These are phyloP conservation scores for Coleophora flavipennella DNA, from an alignment of 2,888 invertebrate species.

Conservation along the genomic window DNA sequence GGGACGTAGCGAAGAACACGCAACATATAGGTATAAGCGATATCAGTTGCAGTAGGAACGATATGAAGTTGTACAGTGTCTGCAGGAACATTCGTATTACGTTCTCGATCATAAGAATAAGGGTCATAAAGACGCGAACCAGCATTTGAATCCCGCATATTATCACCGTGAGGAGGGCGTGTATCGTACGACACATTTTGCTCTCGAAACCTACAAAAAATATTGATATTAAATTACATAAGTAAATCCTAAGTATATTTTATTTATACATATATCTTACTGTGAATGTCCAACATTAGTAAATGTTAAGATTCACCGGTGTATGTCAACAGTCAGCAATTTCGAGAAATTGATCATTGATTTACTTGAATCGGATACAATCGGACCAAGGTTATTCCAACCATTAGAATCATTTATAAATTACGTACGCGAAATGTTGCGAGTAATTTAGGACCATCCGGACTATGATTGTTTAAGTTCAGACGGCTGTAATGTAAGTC, in stretches of 20 bases:
- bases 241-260: background rate
- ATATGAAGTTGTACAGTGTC: constrained; percentile 53
- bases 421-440: too few relatives aligned
- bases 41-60: constrained; percentile 47
- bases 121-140: constrained; percentile 52
- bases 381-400: too few relatives aligned
- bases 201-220: background rate
- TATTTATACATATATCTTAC: background rate
- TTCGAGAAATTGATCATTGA: too few relatives aligned
- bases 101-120: constrained; percentile 55
- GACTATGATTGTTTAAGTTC: too few relatives aligned
- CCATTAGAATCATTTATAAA: too few relatives aligned
- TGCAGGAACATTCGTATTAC: constrained; percentile 50
- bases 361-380: too few relatives aligned
- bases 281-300: too few relatives aligned
- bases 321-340: too few relatives aligned
- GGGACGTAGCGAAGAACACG: constrained; percentile 44
- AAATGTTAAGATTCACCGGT: too few relatives aligned
- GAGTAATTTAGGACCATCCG: too few relatives aligned
- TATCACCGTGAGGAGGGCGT: constrained; percentile 35
- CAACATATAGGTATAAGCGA: constrained; percentile 53
- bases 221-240: background rate
- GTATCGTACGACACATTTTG: constrained; percentile 45
- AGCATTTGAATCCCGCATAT: constrained; percentile 56
- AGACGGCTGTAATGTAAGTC: too few relatives aligned